Percentiles rank a stretch among this genome's conserved stretches.
Evolutionary conservation across 2,888 invertebrate genomes (phyloP).

Genomic region (Dexiosoma caninum): DNA sequence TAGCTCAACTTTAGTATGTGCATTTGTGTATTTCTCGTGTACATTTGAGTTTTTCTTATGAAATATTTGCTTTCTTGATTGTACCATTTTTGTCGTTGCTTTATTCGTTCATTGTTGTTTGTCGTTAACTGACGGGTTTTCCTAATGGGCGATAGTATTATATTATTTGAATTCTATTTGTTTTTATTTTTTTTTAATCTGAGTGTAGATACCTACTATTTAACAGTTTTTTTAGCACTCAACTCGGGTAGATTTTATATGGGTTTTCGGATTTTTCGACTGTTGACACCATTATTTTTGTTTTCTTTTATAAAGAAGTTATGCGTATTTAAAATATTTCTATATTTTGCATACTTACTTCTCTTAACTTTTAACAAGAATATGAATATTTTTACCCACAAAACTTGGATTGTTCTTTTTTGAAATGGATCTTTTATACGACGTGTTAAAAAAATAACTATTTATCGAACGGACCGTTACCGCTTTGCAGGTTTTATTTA

Average conservation of each 20-base stretch:
- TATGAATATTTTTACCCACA: not conserved
- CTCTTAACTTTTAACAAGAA: not conserved
- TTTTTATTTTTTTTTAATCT: slow-evolving; percentile 8
- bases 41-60: slow-evolving; percentile 1
- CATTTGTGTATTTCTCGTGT: not conserved
- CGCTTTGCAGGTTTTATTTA: not conserved
- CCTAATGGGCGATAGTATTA: too few species aligned
- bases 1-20: not conserved
- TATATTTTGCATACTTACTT: not conserved
- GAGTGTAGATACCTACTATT: slow-evolving; percentile 5
- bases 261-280: slow-evolving; percentile 48
- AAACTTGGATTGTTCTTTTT: not conserved
- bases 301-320: not conserved
- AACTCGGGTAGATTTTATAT: slow-evolving; percentile 1
- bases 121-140: slow-evolving; percentile 37
- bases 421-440: not conserved
- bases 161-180: not conserved
- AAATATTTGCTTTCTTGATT: slow-evolving; percentile 45
- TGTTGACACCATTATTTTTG: slow-evolving; percentile 2
- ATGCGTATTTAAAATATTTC: not conserved
- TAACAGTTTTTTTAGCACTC: slow-evolving; percentile 8
- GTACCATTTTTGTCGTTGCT: slow-evolving; percentile 49
- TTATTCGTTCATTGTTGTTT: slow-evolving; percentile 45
- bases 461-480: slow-evolving; percentile 38
- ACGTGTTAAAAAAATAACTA: slow-evolving; percentile 24